Evolutionary conservation across 2,888 invertebrate species (phyloP).

Genomic region (Anoncus sp.): DNA sequence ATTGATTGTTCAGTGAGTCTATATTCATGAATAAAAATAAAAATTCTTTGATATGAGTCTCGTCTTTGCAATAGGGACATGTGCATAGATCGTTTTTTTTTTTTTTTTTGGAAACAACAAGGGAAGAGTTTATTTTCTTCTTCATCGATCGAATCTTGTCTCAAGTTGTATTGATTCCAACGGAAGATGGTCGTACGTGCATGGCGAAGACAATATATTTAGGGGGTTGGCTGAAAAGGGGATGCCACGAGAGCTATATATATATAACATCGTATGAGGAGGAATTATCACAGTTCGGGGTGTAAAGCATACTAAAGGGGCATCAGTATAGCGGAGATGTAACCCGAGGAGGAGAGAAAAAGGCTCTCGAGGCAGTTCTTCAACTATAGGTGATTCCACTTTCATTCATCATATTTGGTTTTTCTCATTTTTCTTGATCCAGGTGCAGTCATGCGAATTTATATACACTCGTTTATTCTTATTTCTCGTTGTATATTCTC

Average conservation of each 20-base stretch:
- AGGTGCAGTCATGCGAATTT: background rate
- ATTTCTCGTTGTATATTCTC: conserved; percentile 42
- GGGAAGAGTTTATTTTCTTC: conserved; percentile 10
- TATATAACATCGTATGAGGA: background rate
- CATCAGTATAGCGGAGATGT: background rate
- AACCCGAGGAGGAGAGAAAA: background rate
- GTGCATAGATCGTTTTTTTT: background rate
- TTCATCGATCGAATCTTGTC: conserved; percentile 1
- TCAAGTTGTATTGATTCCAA: conserved; percentile 3
- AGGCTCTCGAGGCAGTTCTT: background rate
- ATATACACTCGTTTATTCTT: conserved; percentile 49
- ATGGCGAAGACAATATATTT: background rate
- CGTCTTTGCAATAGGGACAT: background rate
- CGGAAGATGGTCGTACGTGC: background rate
- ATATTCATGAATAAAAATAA: background rate
- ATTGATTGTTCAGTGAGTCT: background rate
- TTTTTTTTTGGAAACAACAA: background rate
- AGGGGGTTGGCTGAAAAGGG: conserved; percentile 8
- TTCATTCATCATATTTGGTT: background rate
- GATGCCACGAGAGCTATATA: background rate
- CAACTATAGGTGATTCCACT: background rate
- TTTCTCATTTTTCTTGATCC: conserved; percentile 2
- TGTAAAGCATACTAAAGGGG: background rate
- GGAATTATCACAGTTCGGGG: background rate
- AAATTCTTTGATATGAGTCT: background rate